Evolutionary conservation across 2,797 vertebrate genomes (phyloP).

Genomic region (Cyprinella venusta): DNA sequence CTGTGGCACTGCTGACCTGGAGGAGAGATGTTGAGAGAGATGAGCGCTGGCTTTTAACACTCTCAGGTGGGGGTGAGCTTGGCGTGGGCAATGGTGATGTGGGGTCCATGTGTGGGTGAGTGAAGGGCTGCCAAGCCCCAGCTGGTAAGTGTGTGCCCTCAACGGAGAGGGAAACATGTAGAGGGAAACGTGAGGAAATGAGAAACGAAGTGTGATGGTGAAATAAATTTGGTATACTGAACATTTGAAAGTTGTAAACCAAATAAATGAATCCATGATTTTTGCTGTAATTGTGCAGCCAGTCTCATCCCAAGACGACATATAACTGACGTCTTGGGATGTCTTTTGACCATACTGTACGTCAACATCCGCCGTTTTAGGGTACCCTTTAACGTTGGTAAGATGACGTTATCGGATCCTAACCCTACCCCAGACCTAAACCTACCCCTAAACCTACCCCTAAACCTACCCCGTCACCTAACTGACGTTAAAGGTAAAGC

Average conservation of each 20-base stretch:
- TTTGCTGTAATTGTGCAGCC: neutral
- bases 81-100: constrained; percentile 21
- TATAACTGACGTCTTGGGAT: no score
- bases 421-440: no score
- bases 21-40: constrained; percentile 29
- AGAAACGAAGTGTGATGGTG: neutral
- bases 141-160: constrained; percentile 36
- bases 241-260: neutral
- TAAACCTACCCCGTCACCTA: no score
- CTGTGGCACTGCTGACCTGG: constrained; percentile 35
- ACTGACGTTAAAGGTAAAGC: no score
- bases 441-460: no score
- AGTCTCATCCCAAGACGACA: no score
- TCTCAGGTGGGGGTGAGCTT: constrained; percentile 28
- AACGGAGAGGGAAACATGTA: constrained; percentile 19
- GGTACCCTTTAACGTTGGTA: no score
- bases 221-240: neutral
- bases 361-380: no score
- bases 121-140: constrained; percentile 42
- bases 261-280: neutral
- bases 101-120: constrained; percentile 50
- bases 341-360: no score
- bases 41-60: constrained; percentile 39
- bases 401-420: no score
- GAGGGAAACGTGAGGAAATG: constrained; percentile 19